Evolutionary conservation across 2,797 vertebrate genomes (phyloP).

Genomic region (Lepus townsendii): DNA sequence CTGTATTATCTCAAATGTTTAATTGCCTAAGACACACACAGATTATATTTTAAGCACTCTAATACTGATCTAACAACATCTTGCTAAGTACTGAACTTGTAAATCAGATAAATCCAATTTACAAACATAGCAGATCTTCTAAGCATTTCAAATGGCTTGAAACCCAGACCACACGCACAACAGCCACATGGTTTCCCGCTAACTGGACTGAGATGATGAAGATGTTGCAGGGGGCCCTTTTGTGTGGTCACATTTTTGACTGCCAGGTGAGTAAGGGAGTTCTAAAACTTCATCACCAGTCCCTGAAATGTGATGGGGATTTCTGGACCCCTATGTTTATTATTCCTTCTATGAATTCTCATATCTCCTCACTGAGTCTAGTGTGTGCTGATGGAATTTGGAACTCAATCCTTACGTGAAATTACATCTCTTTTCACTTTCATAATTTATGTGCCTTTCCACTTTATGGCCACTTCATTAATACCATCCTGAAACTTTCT

Average conservation of each 20-base stretch:
- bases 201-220: no score
- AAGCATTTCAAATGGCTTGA: constrained; percentile 1
- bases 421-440: neutral
- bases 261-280: neutral
- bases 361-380: neutral
- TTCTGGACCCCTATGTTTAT: neutral
- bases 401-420: neutral
- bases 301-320: neutral
- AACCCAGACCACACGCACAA: neutral
- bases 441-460: neutral
- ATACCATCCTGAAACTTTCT: neutral
- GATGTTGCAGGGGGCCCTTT: neutral
- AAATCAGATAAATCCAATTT: constrained; percentile 41
- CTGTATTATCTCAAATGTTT: constrained; percentile 26
- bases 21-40: neutral
- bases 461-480: neutral
- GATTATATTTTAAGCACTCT: constrained; percentile 45
- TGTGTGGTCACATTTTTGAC: neutral
- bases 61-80: constrained; percentile 1
- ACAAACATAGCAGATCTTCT: neutral
- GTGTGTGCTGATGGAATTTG: neutral
- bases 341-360: neutral
- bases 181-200: no score
- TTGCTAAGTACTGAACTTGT: neutral
- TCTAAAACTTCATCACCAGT: neutral